These are phyloP conservation scores for Melitaea athalia DNA, from an alignment of 2,888 invertebrate species.

Conservation along the genomic window DNA sequence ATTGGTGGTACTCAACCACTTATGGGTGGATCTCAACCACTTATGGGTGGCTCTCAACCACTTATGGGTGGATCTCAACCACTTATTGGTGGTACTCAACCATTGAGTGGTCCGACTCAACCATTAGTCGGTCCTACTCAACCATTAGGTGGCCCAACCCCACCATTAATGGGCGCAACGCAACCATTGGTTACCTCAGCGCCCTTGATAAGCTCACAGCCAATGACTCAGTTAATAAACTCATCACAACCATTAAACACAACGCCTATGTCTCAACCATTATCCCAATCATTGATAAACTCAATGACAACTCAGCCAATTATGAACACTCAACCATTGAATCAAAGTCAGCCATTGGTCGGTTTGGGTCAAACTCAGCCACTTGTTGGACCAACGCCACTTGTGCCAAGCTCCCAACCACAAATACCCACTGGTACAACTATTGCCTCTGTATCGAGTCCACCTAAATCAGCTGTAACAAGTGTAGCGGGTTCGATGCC, in stretches of 20 bases:
- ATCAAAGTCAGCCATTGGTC: slow-evolving; percentile 36
- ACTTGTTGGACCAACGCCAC: slow-evolving; percentile 39
- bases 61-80: slow-evolving; percentile 39
- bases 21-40: slow-evolving; percentile 33
- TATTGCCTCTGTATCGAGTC: slow-evolving; percentile 56
- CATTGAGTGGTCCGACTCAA: slow-evolving; percentile 33
- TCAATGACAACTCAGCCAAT: slow-evolving; percentile 23
- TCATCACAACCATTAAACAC: slow-evolving; percentile 18
- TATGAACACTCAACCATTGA: slow-evolving; percentile 29
- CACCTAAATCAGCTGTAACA: slow-evolving; percentile 58
- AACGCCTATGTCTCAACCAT: slow-evolving; percentile 29
- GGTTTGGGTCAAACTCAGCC: slow-evolving; percentile 44
- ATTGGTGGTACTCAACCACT: slow-evolving; percentile 36
- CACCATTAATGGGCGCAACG: slow-evolving; percentile 29
- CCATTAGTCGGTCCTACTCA: slow-evolving; percentile 35
- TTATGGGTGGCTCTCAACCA: slow-evolving; percentile 40
- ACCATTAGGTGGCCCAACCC: slow-evolving; percentile 33
- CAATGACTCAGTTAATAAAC: slow-evolving; percentile 25
- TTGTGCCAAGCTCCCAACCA: slow-evolving; percentile 46
- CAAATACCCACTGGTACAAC: slow-evolving; percentile 52
- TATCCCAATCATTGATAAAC: slow-evolving; percentile 40
- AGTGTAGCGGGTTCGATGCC: slow-evolving; percentile 48
- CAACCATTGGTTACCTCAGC: slow-evolving; percentile 14
- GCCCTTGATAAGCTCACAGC: slow-evolving; percentile 24
- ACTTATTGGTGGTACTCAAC: slow-evolving; percentile 33